phyloP scores from a whole-genome alignment of 1,140 invertebrate species.

The Heterodera schachtii region DNA sequence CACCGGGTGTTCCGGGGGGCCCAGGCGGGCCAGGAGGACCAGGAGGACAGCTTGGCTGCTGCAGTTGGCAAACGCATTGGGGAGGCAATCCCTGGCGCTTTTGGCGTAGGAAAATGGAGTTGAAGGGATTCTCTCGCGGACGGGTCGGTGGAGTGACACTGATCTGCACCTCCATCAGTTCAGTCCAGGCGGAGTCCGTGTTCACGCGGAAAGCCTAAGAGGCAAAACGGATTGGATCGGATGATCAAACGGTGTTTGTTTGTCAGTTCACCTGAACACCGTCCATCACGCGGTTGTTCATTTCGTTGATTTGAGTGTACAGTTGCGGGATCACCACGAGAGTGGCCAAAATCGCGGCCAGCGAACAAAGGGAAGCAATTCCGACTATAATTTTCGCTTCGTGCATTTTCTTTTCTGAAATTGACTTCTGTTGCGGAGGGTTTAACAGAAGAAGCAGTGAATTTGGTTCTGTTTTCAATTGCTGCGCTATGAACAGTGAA shows the following conservation, averaged over 20 bases:
- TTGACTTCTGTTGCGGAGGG: neutral
- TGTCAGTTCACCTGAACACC: constrained; percentile 27
- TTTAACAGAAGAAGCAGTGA: neutral
- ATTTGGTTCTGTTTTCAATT: neutral
- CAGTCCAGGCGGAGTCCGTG: constrained; percentile 49
- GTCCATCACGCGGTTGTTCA: constrained; percentile 38
- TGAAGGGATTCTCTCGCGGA: constrained; percentile 47
- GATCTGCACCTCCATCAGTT: constrained; percentile 52
- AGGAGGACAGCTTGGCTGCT: constrained; percentile 41
- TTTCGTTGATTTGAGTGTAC: constrained; percentile 44
- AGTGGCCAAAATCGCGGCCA: constrained; percentile 45
- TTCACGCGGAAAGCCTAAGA: constrained; percentile 38
- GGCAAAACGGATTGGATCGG: neutral
- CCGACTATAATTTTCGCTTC: constrained; percentile 48
- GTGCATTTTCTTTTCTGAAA: constrained; percentile 30
- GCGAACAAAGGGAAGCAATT: constrained; percentile 44
- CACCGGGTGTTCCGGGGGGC: constrained; percentile 26
- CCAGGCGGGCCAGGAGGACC: constrained; percentile 42
- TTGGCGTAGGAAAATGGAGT: constrained; percentile 48
- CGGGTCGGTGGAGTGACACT: constrained; percentile 44
- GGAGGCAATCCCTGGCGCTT: constrained; percentile 47
- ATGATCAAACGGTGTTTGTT: neutral
- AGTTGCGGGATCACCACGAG: constrained; percentile 41
- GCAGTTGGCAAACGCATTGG: constrained; percentile 45
- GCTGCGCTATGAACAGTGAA: neutral